These are phyloP conservation scores for Pristis pectinata DNA, from an alignment of 2,797 vertebrate genomes.

Conservation along the genomic window DNA sequence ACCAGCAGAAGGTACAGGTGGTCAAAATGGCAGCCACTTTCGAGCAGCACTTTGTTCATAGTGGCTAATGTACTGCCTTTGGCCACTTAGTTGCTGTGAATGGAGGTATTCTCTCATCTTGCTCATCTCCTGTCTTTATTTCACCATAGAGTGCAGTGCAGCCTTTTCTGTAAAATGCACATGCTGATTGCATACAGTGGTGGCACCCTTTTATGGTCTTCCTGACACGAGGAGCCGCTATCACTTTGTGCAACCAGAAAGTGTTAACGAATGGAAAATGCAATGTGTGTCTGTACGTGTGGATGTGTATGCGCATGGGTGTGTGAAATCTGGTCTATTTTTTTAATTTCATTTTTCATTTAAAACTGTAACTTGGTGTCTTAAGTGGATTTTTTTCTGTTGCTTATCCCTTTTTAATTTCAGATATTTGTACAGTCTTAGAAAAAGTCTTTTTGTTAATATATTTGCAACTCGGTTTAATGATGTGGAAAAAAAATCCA, in stretches of 20 bases:
- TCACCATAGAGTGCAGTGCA: not conserved
- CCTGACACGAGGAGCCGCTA: conserved; percentile 11
- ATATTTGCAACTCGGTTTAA: conserved; percentile 71
- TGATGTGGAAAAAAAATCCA: conserved; percentile 61
- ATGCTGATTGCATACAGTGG: conserved; percentile 36
- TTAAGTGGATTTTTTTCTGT: conserved; percentile 42
- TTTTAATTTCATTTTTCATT: conserved; percentile 53
- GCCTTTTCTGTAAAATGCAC: conserved; percentile 33
- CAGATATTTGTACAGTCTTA: conserved; percentile 62
- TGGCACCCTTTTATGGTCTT: conserved; percentile 7
- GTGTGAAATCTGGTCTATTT: conserved; percentile 44
- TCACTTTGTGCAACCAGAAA: conserved; percentile 33
- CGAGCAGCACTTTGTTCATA: not conserved
- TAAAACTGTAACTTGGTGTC: conserved; percentile 56
- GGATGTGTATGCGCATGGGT: conserved; percentile 44
- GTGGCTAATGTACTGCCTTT: not conserved
- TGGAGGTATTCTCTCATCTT: conserved; percentile 3
- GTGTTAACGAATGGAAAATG: conserved; percentile 45
- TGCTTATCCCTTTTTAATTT: conserved; percentile 51
- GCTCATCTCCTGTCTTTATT: not conserved
- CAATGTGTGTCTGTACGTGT: conserved; percentile 49
- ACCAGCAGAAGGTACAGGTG: not conserved
- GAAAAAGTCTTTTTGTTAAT: conserved; percentile 62
- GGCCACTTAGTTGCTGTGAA: conserved; percentile 7
- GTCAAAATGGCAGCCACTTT: not conserved